Conservation (phyloP, 2,797 vertebrate species). For the Sphenodon punctatus region DNA sequence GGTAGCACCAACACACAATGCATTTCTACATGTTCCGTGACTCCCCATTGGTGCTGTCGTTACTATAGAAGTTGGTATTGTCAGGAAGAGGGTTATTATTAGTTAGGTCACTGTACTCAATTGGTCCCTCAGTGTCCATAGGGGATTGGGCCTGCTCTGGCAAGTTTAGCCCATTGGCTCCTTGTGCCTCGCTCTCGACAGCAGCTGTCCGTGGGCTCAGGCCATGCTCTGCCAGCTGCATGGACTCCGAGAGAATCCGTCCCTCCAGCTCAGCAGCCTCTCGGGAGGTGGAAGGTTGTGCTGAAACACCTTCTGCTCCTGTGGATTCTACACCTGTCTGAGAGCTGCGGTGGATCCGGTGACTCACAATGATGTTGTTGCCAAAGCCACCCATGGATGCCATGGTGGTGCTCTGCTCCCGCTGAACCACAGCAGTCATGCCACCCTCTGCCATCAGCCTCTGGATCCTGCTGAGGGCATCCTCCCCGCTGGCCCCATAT, state of each 20-base stretch:
- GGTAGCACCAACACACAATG: slow-evolving; percentile 68
- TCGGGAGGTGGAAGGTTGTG: slow-evolving; percentile 74
- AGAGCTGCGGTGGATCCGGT: slow-evolving; percentile 96
- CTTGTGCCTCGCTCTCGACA: slow-evolving; percentile 64
- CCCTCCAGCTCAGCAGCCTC: slow-evolving; percentile 71
- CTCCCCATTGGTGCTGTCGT: slow-evolving; percentile 71
- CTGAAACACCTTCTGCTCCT: background rate
- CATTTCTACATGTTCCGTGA: slow-evolving; percentile 79
- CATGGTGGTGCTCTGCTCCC: slow-evolving; percentile 98
- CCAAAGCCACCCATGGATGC: slow-evolving; percentile 98
- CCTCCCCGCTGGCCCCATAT: slow-evolving; percentile 83
- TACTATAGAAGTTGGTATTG: slow-evolving; percentile 68
- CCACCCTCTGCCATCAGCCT: slow-evolving; percentile 95
- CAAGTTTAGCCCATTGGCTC: slow-evolving; percentile 47
- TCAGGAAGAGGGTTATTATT: slow-evolving; percentile 72
- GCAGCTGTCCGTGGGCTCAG: slow-evolving; percentile 68
- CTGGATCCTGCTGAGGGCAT: slow-evolving; percentile 93
- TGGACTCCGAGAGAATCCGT: slow-evolving; percentile 61
- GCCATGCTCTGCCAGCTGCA: slow-evolving; percentile 63
- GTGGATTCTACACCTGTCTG: slow-evolving; percentile 85
- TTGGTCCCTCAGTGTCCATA: slow-evolving; percentile 76
- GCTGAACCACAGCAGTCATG: slow-evolving; percentile 97
- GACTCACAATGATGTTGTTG: slow-evolving; percentile 98
- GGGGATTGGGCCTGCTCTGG: slow-evolving; percentile 61
- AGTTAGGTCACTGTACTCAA: slow-evolving; percentile 73